A percentile compares a stretch with the other conserved stretches of the same genome.
Evolutionary conservation across 1,140 invertebrate species (phyloP).

Genomic region (Zaprionus ornatus): DNA sequence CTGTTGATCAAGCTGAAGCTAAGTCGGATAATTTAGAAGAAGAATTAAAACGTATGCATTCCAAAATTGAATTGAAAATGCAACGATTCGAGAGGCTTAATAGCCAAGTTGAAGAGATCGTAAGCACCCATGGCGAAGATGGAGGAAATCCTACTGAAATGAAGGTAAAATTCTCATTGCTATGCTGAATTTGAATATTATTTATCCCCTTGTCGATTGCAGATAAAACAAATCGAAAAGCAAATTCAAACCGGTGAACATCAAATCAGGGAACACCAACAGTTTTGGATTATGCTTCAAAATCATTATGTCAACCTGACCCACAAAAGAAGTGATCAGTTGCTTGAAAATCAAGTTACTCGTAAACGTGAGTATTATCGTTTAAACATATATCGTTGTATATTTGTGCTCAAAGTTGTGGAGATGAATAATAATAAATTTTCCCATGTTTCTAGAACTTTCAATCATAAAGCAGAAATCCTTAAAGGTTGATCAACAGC

Average conservation of each 20-base stretch:
- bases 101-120: slow-evolving; percentile 71
- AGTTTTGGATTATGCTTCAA: slow-evolving; percentile 90
- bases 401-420: background rate
- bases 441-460: slow-evolving; percentile 85
- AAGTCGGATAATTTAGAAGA: slow-evolving; percentile 45
- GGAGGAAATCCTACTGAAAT: slow-evolving; percentile 84
- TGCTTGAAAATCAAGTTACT: slow-evolving; percentile 87
- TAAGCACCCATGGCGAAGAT: slow-evolving; percentile 65
- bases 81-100: slow-evolving; percentile 68
- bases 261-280: slow-evolving; percentile 87
- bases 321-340: slow-evolving; percentile 87
- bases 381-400: too few species aligned
- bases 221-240: slow-evolving; percentile 86
- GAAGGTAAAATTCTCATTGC: slow-evolving; percentile 83
- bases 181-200: background rate
- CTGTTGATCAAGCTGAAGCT: slow-evolving; percentile 43
- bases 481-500: slow-evolving; percentile 87
- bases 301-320: slow-evolving; percentile 88
- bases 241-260: slow-evolving; percentile 86
- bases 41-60: slow-evolving; percentile 59
- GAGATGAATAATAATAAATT: background rate
- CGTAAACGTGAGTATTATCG: slow-evolving; percentile 86
- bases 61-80: slow-evolving; percentile 75
- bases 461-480: slow-evolving; percentile 91
- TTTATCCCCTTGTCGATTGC: slow-evolving; percentile 10